These are phyloP conservation scores for Pogona vitticeps DNA, from an alignment of 2,113 vertebrate species.

Conservation along the genomic window DNA sequence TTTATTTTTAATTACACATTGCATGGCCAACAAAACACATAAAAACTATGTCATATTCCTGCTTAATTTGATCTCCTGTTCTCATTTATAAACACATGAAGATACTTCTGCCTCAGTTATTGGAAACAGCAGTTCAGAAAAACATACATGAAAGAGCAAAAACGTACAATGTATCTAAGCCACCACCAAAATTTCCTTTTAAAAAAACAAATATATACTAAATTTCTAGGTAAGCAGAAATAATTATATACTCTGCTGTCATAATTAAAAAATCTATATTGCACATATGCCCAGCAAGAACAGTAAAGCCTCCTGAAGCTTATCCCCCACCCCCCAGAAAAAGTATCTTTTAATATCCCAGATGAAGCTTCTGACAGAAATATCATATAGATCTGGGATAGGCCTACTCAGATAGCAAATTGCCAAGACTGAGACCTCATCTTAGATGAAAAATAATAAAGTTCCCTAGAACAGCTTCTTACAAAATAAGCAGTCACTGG, in stretches of 20 bases:
- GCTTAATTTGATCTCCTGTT: background rate
- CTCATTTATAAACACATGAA: fast-evolving
- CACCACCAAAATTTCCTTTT: background rate
- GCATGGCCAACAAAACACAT: background rate
- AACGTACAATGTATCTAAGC: background rate
- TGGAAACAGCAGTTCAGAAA: no score
- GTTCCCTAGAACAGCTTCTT: background rate
- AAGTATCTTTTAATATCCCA: background rate
- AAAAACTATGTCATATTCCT: background rate
- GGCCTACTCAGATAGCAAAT: background rate
- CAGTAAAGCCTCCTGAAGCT: background rate
- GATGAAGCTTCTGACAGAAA: background rate
- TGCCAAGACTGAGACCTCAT: conserved; percentile 3
- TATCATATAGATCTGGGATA: background rate
- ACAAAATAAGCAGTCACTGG: background rate
- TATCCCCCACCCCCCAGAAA: background rate
- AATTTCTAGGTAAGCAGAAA: background rate
- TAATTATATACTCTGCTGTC: background rate
- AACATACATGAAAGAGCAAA: background rate
- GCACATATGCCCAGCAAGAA: fast-evolving
- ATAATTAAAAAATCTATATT: background rate
- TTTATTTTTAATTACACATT: conserved; percentile 46
- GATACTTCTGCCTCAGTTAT: background rate
- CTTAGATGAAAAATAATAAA: background rate
- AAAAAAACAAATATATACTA: background rate